Evolutionary conservation across 2,797 vertebrate genomes (phyloP).

Genomic region (Danio kyathit): DNA sequence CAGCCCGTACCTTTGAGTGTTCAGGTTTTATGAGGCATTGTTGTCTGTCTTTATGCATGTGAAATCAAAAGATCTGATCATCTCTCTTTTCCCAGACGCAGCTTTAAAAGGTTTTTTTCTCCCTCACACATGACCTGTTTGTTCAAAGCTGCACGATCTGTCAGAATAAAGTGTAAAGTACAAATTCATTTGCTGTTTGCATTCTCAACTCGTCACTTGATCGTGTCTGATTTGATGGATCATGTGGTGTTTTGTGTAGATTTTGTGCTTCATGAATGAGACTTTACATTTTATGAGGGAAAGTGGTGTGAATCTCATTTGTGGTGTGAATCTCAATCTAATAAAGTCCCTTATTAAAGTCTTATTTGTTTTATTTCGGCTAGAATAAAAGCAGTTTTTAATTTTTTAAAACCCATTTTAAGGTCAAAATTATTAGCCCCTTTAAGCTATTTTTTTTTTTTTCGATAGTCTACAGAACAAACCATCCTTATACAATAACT

Average conservation of each 20-base stretch:
- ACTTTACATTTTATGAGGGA: not conserved
- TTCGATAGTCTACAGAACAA: too few species aligned
- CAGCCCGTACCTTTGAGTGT: conserved; percentile 29
- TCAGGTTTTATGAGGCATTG: conserved; percentile 40
- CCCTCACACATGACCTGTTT: conserved; percentile 28
- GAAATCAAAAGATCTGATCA: conserved; percentile 61
- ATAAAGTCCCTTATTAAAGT: too few species aligned
- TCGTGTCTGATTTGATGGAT: conserved; percentile 10
- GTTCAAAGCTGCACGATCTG: conserved; percentile 40
- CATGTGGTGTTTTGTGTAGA: not conserved
- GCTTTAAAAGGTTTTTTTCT: conserved; percentile 19
- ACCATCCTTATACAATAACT: too few species aligned
- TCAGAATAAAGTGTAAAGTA: conserved; percentile 32
- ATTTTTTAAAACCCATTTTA: too few species aligned
- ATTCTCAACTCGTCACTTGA: conserved; percentile 35
- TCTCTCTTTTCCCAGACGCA: conserved; percentile 40
- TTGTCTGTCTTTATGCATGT: conserved; percentile 56
- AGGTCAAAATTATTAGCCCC: too few species aligned
- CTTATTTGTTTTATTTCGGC: too few species aligned
- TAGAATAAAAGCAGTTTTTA: too few species aligned
- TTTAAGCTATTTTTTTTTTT: too few species aligned
- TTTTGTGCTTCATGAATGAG: not conserved
- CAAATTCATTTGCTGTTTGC: conserved; percentile 26
- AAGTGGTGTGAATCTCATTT: not conserved
- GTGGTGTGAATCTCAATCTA: not conserved